Percentiles rank a stretch among this genome's conserved stretches.
Evolutionary conservation across 2,888 invertebrate genomes (phyloP).

Genomic region (Cerastoderma edule): DNA sequence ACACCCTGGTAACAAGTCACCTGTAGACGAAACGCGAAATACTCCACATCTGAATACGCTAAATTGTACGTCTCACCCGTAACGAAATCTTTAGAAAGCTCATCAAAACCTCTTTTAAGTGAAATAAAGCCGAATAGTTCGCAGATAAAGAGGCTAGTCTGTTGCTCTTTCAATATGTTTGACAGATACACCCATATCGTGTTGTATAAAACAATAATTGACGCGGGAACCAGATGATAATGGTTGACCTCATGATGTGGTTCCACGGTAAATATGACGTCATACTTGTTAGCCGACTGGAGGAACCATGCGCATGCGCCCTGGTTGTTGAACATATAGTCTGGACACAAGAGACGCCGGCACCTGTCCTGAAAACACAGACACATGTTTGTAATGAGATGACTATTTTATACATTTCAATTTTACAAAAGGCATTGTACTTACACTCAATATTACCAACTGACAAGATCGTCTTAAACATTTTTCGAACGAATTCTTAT

Average conservation of each 20-base stretch:
- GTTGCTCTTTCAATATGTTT: background rate
- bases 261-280: background rate
- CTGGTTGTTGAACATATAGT: background rate
- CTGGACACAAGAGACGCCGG: conserved; percentile 4
- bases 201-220: background rate
- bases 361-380: conserved; percentile 9
- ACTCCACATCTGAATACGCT: background rate
- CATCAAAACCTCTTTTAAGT: background rate
- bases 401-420: no score
- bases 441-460: no score
- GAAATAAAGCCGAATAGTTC: conserved; percentile 5
- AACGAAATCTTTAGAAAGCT: background rate
- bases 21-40: conserved; percentile 9
- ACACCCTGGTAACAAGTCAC: background rate
- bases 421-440: background rate
- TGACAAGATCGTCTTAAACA: no score
- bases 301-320: background rate
- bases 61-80: background rate
- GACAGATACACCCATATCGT: background rate
- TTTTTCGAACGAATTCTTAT: no score
- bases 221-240: background rate
- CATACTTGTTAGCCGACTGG: background rate
- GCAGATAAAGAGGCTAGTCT: background rate
- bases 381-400: no score
- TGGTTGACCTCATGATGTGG: background rate